These are phyloP conservation scores for Seriola rivoliana DNA, from an alignment of 2,113 vertebrate species.

Conservation along the genomic window DNA sequence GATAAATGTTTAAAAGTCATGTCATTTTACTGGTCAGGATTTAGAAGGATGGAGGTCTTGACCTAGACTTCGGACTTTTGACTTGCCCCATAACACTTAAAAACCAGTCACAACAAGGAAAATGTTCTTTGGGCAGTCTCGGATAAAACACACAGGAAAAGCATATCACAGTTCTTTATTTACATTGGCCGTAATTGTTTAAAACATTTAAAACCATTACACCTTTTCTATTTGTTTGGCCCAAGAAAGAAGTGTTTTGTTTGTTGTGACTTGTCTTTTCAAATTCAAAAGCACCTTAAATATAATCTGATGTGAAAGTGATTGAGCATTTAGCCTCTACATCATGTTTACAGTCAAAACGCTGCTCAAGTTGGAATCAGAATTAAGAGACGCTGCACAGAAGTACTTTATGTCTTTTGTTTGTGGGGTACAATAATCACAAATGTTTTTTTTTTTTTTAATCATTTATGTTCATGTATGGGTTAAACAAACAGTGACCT, in stretches of 20 bases:
- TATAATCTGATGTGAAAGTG: not conserved
- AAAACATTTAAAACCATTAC: not conserved
- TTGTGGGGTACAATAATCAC: not conserved
- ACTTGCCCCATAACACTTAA: not conserved
- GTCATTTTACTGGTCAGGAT: not conserved
- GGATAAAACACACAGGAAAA: too few relatives aligned
- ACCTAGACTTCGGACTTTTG: too few relatives aligned
- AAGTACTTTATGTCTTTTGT: not conserved
- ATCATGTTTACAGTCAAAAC: not conserved
- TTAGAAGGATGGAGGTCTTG: not conserved
- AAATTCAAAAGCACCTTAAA: not conserved
- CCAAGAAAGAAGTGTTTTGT: not conserved
- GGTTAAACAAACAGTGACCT: not conserved
- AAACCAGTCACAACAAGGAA: not conserved
- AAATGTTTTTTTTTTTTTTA: too few relatives aligned
- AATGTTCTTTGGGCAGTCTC: not conserved
- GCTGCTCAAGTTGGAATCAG: not conserved
- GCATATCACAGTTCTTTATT: too few relatives aligned
- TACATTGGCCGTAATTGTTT: not conserved
- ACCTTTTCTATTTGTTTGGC: not conserved
- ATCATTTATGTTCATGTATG: not conserved
- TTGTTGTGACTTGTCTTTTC: not conserved
- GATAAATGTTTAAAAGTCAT: not conserved
- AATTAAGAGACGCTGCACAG: not conserved
- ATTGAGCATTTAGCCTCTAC: not conserved